These are phyloP conservation scores for Paguma larvata DNA, from an alignment of 2,797 vertebrate species.

Conservation along the genomic window DNA sequence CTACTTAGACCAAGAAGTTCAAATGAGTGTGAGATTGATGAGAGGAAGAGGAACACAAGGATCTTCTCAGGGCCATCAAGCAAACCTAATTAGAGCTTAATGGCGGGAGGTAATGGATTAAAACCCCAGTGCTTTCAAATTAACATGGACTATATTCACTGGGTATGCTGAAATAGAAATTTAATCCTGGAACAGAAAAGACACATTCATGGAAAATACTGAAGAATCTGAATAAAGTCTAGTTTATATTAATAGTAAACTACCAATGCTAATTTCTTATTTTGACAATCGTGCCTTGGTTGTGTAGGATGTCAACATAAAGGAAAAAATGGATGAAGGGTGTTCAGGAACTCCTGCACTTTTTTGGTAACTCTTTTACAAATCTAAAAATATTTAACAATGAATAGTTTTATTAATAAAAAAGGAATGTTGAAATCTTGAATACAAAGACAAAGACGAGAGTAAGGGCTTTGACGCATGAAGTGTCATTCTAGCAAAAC, in stretches of 20 bases:
- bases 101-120: background rate
- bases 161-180: background rate
- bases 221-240: background rate
- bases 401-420: background rate
- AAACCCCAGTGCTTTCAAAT: background rate
- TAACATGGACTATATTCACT: background rate
- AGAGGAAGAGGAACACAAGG: background rate
- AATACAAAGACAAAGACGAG: background rate
- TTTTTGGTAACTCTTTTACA: background rate
- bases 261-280: background rate
- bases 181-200: background rate
- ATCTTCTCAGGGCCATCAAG: background rate
- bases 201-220: background rate
- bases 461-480: background rate
- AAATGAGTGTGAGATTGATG: background rate
- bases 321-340: background rate
- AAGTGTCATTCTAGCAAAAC: background rate
- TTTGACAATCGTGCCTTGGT: background rate
- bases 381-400: background rate
- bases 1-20: background rate
- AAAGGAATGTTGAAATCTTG: background rate
- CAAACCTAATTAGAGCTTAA: background rate
- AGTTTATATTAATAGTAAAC: background rate
- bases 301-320: background rate
- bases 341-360: background rate